Evolutionary conservation across 2,888 invertebrate species (phyloP), one percentile per base, ranked within the genome.

Genomic region (Teinopalpus imperialis): DNA sequence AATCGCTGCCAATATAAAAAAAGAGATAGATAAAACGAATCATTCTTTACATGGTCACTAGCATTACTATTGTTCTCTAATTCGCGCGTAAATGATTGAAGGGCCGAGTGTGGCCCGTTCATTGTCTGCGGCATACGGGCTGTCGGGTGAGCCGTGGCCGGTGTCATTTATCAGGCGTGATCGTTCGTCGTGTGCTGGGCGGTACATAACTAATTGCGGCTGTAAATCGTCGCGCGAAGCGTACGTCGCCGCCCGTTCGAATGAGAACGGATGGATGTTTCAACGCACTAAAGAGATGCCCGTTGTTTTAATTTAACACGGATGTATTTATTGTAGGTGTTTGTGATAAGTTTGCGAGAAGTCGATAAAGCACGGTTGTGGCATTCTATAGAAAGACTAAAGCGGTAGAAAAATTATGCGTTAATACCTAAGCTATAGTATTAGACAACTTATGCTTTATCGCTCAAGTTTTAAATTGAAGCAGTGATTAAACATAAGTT

Each of bases 121-220:
- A 74, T 78, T 74, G 75, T 74, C 64, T 68, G 71, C 62, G 65
- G 72, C 68, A 56, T 61, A 63, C 59, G 63, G 66, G 63, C 68
- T 70, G 68, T 64, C 65, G 61, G 50, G 61, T 59, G 66, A 61
- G 52, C 42, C 42, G 41, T 56, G 69, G 63, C 64, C 58, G 58
- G 60, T 53, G 61, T 69, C 76, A 80, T 81, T 80, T 73, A 73
- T 81, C 78, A 81, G 72, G 51, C 61, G 60, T 62, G 68, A 71
- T 78, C 81, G 79, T 80, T 79, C 75, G 79, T 79, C 78, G 73
- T 63, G 66, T 73, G 75, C 74, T 74, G 63, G 51, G 29, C 61
- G 62, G 66, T 71, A 80, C 76, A 74, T 81, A 81, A 82, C 81
- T 82, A 82, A 82, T 82, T 81, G 79, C 74, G 49, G 75, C 68